Evolutionary conservation across 2,888 invertebrate genomes (phyloP).

Genomic region (Autographa gamma): DNA sequence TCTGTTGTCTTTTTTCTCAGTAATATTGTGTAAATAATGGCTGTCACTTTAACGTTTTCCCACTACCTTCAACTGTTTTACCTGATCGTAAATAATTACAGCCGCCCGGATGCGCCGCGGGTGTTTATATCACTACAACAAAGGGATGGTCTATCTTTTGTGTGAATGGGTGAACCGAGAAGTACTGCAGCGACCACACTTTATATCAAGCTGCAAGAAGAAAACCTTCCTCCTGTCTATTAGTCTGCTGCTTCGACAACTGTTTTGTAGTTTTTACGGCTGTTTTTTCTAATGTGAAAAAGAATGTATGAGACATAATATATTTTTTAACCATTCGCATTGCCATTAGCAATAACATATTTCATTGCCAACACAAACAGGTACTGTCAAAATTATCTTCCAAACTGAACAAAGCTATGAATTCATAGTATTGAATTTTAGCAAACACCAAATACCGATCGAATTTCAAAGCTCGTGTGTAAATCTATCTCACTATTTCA

Average conservation of each 20-base stretch:
- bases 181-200: neutral
- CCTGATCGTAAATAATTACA: conserved; percentile 4
- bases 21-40: neutral
- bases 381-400: neutral
- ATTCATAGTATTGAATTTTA: neutral
- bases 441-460: neutral
- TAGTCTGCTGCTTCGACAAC: neutral
- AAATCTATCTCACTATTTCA: conserved; percentile 1
- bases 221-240: neutral
- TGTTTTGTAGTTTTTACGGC: too few species aligned
- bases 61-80: neutral
- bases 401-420: neutral
- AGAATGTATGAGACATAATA: too few species aligned
- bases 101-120: neutral
- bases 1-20: neutral
- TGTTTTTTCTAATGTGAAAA: too few species aligned
- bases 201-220: neutral
- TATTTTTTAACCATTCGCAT: too few species aligned
- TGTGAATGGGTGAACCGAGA: neutral
- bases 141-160: conserved; percentile 1
- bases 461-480: conserved; percentile 4
- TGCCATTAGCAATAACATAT: too few species aligned
- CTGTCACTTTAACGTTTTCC: neutral
- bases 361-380: too few species aligned
- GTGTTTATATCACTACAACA: conserved; percentile 4